phyloP scores from a whole-genome alignment of 1,140 invertebrate species.

The Trichonephila clavipes region DNA sequence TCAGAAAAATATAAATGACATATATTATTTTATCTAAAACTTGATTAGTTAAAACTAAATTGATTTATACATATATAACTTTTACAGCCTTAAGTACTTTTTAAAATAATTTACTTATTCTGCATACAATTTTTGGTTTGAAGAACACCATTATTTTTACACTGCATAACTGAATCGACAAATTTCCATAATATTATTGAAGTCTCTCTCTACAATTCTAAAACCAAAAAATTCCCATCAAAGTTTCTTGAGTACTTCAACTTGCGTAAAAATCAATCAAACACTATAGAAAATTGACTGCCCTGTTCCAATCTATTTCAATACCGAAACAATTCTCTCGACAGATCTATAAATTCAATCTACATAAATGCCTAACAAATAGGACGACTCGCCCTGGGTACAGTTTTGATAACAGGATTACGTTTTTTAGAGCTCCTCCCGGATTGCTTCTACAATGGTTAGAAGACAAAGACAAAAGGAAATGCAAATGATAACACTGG shows the following conservation, averaged over 20 bases:
- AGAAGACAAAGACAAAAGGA: neutral
- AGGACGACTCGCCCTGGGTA: neutral
- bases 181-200: too few relatives aligned
- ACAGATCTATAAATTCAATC: conserved; percentile 30
- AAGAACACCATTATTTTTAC: too few relatives aligned
- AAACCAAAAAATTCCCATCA: neutral
- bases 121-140: too few relatives aligned
- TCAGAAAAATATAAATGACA: too few relatives aligned
- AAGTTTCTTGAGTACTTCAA: neutral
- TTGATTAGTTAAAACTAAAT: too few relatives aligned
- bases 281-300: neutral
- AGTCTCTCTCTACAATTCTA: too few relatives aligned
- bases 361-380: conserved; percentile 41
- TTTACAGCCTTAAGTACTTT: too few relatives aligned
- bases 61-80: too few relatives aligned
- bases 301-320: neutral
- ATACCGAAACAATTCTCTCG: conserved; percentile 9
- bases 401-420: conserved; percentile 45
- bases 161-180: too few relatives aligned
- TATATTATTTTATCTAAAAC: too few relatives aligned
- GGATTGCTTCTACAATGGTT: neutral
- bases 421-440: neutral
- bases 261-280: neutral
- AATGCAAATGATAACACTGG: neutral
- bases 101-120: too few relatives aligned